Percentiles rank a stretch among this genome's conserved stretches.
Conservation (phyloP, 2,888 invertebrate genomes). For the Harpagoxenus sublaevis region DNA sequence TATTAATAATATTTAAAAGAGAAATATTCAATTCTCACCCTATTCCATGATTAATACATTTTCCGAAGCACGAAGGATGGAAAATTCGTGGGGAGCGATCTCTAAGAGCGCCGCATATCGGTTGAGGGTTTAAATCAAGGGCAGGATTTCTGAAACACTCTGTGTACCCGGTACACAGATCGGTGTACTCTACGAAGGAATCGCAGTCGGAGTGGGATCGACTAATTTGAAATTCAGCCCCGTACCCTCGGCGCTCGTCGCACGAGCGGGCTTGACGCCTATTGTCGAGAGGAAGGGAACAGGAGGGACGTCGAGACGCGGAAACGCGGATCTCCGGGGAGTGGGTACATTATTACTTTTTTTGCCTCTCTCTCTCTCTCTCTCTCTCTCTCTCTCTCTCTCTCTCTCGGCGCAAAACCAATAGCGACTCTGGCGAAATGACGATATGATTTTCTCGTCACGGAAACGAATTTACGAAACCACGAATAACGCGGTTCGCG, state of each 20-base stretch:
- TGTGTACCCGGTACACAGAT: constrained; percentile 39
- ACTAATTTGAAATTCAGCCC: constrained; percentile 81
- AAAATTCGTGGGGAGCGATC: background rate
- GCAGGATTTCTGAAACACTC: constrained; percentile 58
- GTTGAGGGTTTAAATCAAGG: constrained; percentile 48
- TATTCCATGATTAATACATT: constrained; percentile 16
- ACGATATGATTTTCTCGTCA: constrained; percentile 74
- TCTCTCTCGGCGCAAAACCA: constrained; percentile 56
- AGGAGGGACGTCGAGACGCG: background rate
- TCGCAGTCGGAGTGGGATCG: constrained; percentile 51
- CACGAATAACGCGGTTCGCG: constrained; percentile 41
- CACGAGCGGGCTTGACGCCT: constrained; percentile 79
- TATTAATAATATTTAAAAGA: background rate
- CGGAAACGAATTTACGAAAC: constrained; percentile 74
- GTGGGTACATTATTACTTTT: constrained; percentile 71
- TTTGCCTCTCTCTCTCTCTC: constrained; percentile 39
- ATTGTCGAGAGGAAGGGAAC: constrained; percentile 16
- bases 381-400: constrained; percentile 59
- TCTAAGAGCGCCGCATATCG: constrained; percentile 41
- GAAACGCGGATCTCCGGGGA: constrained; percentile 31
- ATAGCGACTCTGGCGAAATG: constrained; percentile 58
- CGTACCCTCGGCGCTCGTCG: constrained; percentile 72
- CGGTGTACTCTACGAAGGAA: constrained; percentile 52
- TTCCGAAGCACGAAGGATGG: background rate
- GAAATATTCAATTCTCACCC: background rate